Evolutionary conservation across 2,888 invertebrate genomes (phyloP).

Genomic region (Drosophila kanekoi): DNA sequence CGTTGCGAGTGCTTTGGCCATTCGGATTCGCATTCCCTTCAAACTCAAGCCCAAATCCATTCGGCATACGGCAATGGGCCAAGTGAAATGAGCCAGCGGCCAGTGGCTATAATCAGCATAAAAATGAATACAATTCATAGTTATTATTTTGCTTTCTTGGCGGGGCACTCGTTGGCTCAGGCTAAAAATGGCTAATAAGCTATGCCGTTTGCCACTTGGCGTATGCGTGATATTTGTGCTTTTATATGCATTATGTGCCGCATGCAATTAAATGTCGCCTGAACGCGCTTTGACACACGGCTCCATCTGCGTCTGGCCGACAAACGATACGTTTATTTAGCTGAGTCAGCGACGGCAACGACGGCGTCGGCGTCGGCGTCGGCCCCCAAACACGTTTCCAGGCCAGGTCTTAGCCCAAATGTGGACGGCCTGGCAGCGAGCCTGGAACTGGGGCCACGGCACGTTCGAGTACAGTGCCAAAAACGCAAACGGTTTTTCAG

Average conservation of each 20-base stretch:
- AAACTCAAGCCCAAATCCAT: neutral
- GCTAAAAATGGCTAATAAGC: slow-evolving; percentile 51
- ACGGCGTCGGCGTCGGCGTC: too few species aligned
- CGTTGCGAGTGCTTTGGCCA: slow-evolving; percentile 16
- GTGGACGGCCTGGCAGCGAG: slow-evolving; percentile 23
- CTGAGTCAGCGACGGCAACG: slow-evolving; percentile 62
- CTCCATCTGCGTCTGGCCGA: slow-evolving; percentile 19
- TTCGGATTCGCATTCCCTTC: slow-evolving; percentile 7
- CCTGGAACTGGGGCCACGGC: slow-evolving; percentile 58
- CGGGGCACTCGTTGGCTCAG: neutral
- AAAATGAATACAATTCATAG: slow-evolving; percentile 24
- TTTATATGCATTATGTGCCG: slow-evolving; percentile 15
- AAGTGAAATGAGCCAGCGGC: slow-evolving; percentile 33
- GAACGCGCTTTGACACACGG: slow-evolving; percentile 38
- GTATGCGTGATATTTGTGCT: slow-evolving; percentile 64
- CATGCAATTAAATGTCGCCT: slow-evolving; percentile 58
- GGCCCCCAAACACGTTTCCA: slow-evolving; percentile 71
- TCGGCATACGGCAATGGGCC: slow-evolving; percentile 13
- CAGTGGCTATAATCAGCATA: slow-evolving; percentile 26
- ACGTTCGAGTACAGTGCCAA: slow-evolving; percentile 40
- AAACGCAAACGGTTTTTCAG: slow-evolving; percentile 19
- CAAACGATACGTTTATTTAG: slow-evolving; percentile 24
- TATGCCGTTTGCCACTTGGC: slow-evolving; percentile 51
- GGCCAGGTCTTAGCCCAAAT: slow-evolving; percentile 54
- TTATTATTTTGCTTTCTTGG: slow-evolving; percentile 8